Conservation (phyloP, 2,113 vertebrate genomes). For the Dromaius novaehollandiae region DNA sequence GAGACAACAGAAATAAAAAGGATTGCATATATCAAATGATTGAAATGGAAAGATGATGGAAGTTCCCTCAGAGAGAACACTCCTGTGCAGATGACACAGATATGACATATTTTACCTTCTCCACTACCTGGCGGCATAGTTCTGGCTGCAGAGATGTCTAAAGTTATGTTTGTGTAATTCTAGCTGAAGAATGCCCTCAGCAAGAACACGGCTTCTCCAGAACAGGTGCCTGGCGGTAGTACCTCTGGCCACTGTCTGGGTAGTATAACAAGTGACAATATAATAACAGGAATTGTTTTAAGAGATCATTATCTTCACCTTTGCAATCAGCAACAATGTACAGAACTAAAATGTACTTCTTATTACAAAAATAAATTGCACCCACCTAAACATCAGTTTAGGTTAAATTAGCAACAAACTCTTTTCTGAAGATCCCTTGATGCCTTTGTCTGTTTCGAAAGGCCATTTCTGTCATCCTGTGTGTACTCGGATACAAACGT, state of each 20-base stretch:
- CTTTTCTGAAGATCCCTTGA: neutral
- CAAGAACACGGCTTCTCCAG: neutral
- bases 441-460: neutral
- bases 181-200: neutral
- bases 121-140: neutral
- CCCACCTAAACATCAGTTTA: neutral
- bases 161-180: neutral
- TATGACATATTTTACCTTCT: neutral
- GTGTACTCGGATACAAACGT: neutral
- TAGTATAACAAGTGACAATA: neutral
- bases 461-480: neutral
- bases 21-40: neutral
- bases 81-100: neutral
- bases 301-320: neutral
- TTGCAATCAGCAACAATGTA: neutral
- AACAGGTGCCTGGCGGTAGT: neutral
- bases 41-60: neutral
- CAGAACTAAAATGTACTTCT: neutral
- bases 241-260: neutral
- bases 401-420: neutral
- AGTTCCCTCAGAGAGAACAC: neutral
- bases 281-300: neutral
- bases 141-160: neutral
- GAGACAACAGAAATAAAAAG: neutral
- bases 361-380: neutral